Conservation (phyloP, 1,140 invertebrate species). For the Pseudomyrmex pallidus region DNA sequence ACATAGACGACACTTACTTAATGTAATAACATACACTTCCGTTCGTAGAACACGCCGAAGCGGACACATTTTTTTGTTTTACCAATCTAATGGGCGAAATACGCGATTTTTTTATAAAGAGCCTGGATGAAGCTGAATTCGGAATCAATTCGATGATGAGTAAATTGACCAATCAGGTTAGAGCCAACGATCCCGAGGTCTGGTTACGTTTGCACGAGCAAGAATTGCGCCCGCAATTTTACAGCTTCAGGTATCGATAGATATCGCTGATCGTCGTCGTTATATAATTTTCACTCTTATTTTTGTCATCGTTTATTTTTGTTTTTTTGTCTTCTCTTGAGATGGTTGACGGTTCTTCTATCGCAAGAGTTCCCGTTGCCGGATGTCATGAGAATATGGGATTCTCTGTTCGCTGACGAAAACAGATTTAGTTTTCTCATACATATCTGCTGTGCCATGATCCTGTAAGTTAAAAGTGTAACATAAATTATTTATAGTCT, state of each 20-base stretch:
- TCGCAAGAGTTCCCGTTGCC: slow-evolving; percentile 99
- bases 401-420: slow-evolving; percentile 96
- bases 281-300: background rate
- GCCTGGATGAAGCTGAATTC: slow-evolving; percentile 95
- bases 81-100: slow-evolving; percentile 99
- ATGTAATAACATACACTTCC: background rate
- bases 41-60: slow-evolving; percentile 94
- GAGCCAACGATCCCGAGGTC: slow-evolving; percentile 91
- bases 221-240: slow-evolving; percentile 97
- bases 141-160: slow-evolving; percentile 95
- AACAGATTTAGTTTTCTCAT: slow-evolving; percentile 96
- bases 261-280: background rate
- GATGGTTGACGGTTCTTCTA: slow-evolving; percentile 98
- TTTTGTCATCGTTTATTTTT: slow-evolving; percentile 11
- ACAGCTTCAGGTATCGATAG: slow-evolving; percentile 91
- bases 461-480: slow-evolving; percentile 90
- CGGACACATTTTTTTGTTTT: slow-evolving; percentile 99
- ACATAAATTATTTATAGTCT: background rate
- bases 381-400: slow-evolving; percentile 98
- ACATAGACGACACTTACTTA: background rate
- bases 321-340: slow-evolving; percentile 73
- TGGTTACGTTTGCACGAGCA: slow-evolving; percentile 91
- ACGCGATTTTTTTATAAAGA: slow-evolving; percentile 98
- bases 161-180: slow-evolving; percentile 90
- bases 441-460: slow-evolving; percentile 97